phyloP scores from a whole-genome alignment of 2,113 vertebrate species.

The Motacilla tschutschensis region DNA sequence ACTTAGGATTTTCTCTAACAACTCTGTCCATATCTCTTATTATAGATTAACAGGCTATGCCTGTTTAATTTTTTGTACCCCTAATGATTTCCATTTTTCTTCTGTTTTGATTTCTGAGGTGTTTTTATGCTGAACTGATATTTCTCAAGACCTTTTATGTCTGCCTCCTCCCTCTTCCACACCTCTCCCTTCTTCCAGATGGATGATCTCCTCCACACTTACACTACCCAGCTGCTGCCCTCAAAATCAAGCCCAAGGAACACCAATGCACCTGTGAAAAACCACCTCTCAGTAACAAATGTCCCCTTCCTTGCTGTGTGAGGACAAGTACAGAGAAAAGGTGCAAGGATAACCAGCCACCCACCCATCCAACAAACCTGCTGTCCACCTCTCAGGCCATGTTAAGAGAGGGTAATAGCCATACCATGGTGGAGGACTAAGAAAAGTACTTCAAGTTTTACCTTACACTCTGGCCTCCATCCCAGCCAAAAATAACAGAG shows the following conservation, averaged over 20 bases:
- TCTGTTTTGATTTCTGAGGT: not conserved
- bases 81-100: not conserved
- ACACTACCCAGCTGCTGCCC: not conserved
- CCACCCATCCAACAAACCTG: not conserved
- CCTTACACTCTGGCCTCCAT: fast-evolving
- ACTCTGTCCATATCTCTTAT: not conserved
- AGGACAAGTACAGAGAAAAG: not conserved
- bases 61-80: not conserved
- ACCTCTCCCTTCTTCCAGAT: not conserved
- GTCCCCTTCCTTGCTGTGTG: not conserved
- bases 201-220: not conserved
- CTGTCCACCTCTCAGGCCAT: not conserved
- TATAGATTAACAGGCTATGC: not conserved
- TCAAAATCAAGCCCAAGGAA: not conserved
- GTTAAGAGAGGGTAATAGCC: not conserved
- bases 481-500: not conserved
- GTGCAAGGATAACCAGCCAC: fast-evolving
- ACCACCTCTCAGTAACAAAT: not conserved
- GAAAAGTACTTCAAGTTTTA: not conserved
- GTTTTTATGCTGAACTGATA: not conserved
- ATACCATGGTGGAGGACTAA: fast-evolving
- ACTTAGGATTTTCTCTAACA: not conserved
- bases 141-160: not conserved
- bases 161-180: not conserved
- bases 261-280: not conserved